These are phyloP conservation scores for Fukomys damarensis DNA, from an alignment of 2,113 vertebrate genomes.

Conservation along the genomic window DNA sequence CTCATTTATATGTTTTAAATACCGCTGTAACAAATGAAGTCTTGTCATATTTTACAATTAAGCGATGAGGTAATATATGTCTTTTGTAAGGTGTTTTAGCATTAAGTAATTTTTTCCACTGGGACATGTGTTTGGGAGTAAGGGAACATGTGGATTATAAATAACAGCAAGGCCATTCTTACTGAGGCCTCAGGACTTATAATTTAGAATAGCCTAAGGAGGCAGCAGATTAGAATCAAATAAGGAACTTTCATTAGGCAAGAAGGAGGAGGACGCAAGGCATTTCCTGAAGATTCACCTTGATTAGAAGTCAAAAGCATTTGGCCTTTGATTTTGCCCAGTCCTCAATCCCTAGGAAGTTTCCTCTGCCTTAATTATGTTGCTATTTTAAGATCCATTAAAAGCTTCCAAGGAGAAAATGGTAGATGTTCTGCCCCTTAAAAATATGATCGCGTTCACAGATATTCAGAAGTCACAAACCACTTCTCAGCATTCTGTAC, in stretches of 20 bases:
- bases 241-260: slow-evolving; percentile 69
- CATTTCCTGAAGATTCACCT: slow-evolving; percentile 81
- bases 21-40: background rate
- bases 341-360: slow-evolving; percentile 76
- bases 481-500: slow-evolving; percentile 59
- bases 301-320: slow-evolving; percentile 76
- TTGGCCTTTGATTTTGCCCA: slow-evolving; percentile 72
- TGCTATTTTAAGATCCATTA: slow-evolving; percentile 68
- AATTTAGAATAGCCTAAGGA: slow-evolving; percentile 67
- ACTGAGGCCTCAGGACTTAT: background rate
- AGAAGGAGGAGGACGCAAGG: slow-evolving; percentile 67
- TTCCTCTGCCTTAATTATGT: slow-evolving; percentile 30
- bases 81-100: background rate
- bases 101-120: background rate
- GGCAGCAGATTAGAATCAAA: slow-evolving; percentile 53
- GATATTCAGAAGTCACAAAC: background rate
- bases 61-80: background rate
- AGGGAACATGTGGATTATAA: background rate
- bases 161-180: background rate
- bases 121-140: background rate
- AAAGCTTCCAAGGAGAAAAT: slow-evolving; percentile 40
- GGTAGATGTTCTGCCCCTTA: background rate
- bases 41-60: background rate
- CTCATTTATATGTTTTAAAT: slow-evolving; percentile 14
- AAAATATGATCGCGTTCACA: slow-evolving; percentile 27